Conservation (phyloP, 2,797 vertebrate species). For the Smutsia gigantea region DNA sequence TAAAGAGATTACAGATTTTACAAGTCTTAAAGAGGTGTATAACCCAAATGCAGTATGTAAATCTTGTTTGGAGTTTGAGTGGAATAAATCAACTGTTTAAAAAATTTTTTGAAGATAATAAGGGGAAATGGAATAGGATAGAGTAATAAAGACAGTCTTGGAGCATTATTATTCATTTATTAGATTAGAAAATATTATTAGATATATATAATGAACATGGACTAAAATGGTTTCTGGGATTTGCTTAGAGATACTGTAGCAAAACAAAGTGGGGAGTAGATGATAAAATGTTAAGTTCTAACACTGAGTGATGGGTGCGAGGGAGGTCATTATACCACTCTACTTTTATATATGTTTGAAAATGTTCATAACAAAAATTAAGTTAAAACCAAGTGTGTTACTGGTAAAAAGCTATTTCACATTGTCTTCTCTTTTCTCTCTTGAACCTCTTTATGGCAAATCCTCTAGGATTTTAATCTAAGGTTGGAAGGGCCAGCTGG, state of each 20-base stretch:
- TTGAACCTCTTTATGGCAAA: slow-evolving; percentile 5
- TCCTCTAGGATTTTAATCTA: neutral
- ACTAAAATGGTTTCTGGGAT: neutral
- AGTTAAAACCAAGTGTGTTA: neutral
- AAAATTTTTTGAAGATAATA: neutral
- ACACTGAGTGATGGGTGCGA: neutral
- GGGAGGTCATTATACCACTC: neutral
- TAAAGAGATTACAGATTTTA: neutral
- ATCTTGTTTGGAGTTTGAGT: neutral
- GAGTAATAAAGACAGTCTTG: neutral
- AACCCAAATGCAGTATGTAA: neutral
- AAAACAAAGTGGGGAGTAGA: neutral
- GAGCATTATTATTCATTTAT: neutral
- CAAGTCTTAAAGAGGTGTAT: neutral
- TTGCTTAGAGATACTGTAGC: neutral
- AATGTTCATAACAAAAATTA: neutral
- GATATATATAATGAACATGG: neutral
- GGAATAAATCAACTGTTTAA: neutral
- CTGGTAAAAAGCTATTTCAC: neutral
- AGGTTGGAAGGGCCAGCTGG: neutral
- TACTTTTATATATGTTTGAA: neutral
- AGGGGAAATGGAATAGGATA: neutral
- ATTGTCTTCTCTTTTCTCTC: neutral
- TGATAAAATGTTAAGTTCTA: neutral
- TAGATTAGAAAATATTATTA: neutral